Evolutionary conservation across 2,888 invertebrate species (phyloP), one percentile per base, ranked within the genome.

Genomic region (Tryphoninae sp.): DNA sequence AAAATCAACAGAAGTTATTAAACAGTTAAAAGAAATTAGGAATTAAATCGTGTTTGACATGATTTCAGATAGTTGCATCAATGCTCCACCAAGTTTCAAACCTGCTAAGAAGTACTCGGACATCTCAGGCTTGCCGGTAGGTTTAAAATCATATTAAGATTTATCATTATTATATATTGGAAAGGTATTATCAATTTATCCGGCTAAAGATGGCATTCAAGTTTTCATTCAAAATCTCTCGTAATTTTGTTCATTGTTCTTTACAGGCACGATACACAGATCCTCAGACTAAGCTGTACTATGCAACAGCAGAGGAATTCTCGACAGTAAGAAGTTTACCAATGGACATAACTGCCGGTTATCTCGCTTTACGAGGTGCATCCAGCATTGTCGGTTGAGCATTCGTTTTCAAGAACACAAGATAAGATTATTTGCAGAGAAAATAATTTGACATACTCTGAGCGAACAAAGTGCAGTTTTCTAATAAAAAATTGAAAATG

Each of bases 51-150:
- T 3, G 45, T 1, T 13, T 7, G 13, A 45, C 1, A 45, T 11
- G 45, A 45, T 45, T 45, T 13, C 45, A 45, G 97, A 98, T 93
- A 96, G 96, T 87, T 95, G 96, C 26, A 95, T 98, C 83, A 98
- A 98, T 92, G 97, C 98, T 33, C 98, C 98, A 11, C 98, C 98
- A 53, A 96, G 97, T 51, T 96, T 98, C 89, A 95, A 95, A 89
- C 98, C 98, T 3, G 95, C 97, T 0, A 98, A 98, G 89, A 98
- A 98, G 88, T 98, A 98, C 92, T 98, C 98, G 0, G 98, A 98
- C 90, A 95, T 98, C 83, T 97, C 97, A 74, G 98, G 98, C 0
- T 92, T 98, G 45, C 95, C 96, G 59, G 96, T 94, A 91, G 90
- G 93, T 91, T 59, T 0, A 58, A 68, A 79, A 4, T 33, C 6